A percentile compares a stretch with the other conserved stretches of the same genome.
Conservation (phyloP, 1,140 invertebrate species). For the Pygmarrhopalites habei region DNA sequence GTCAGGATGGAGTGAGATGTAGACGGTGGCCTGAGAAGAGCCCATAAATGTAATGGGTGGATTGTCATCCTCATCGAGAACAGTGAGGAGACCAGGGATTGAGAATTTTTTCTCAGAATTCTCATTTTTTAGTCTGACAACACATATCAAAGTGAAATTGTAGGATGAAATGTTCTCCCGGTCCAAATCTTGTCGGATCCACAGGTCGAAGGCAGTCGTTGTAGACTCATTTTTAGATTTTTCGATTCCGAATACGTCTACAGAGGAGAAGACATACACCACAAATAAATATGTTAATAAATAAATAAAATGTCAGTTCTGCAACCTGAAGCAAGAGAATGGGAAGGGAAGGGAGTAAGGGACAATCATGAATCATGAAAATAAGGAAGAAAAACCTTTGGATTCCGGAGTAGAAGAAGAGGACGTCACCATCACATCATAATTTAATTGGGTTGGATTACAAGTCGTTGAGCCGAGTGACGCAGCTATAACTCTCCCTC, state of each 20-base stretch:
- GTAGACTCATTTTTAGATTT: neutral
- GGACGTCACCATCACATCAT: too few species aligned
- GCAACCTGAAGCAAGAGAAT: neutral
- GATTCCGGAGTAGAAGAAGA: neutral
- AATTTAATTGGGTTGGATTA: too few species aligned
- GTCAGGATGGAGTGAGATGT: neutral
- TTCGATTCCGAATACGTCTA: neutral
- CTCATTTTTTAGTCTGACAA: slow-evolving; percentile 42
- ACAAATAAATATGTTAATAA: neutral
- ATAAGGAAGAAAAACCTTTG: neutral
- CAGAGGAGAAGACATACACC: neutral
- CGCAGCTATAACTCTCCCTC: neutral
- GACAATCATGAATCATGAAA: neutral
- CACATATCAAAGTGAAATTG: slow-evolving; percentile 41
- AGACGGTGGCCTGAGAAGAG: neutral
- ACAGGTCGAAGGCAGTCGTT: neutral
- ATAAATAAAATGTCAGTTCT: neutral
- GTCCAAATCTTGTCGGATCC: slow-evolving; percentile 2
- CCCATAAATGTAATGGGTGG: slow-evolving; percentile 38
- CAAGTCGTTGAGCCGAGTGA: neutral
- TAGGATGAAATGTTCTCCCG: slow-evolving; percentile 15
- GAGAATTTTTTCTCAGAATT: slow-evolving; percentile 37
- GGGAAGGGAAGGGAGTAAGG: neutral
- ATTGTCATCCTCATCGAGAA: slow-evolving; percentile 48
- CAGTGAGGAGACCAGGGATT: slow-evolving; percentile 40